Percentiles rank a stretch among this genome's conserved stretches.
Evolutionary conservation across 1,140 invertebrate genomes (phyloP).

Genomic region (Drosophila mauritiana): DNA sequence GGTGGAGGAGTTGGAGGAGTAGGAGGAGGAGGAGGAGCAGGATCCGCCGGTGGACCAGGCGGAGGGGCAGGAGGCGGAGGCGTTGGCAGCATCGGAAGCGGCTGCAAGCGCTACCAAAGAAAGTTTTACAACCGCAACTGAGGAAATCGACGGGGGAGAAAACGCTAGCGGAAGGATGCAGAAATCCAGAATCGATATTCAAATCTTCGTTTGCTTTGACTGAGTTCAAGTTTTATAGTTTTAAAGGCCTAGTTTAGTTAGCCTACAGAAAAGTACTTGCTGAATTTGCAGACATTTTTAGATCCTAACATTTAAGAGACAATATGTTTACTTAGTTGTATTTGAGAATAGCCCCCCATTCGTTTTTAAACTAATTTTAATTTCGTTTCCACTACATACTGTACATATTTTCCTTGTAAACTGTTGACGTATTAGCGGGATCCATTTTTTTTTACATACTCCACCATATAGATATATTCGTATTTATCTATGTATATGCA

Average conservation of each 20-base stretch:
- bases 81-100: constrained; percentile 70
- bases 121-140: constrained; percentile 83
- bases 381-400: constrained; percentile 26
- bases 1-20: constrained; percentile 31
- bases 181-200: constrained; percentile 22
- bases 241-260: constrained; percentile 37
- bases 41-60: constrained; percentile 27
- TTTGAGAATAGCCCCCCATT: constrained; percentile 2
- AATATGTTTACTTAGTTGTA: constrained; percentile 26
- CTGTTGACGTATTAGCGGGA: constrained; percentile 52
- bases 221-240: constrained; percentile 76
- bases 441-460: constrained; percentile 36
- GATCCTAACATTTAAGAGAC: constrained; percentile 22
- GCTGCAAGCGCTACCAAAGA: constrained; percentile 84
- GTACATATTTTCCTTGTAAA: constrained; percentile 63
- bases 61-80: constrained; percentile 43
- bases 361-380: constrained; percentile 21
- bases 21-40: constrained; percentile 35
- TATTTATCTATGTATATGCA: constrained; percentile 43
- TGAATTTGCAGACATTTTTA: constrained; percentile 36
- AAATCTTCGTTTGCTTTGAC: constrained; percentile 75
- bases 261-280: constrained; percentile 36
- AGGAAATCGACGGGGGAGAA: constrained; percentile 17
- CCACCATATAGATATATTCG: constrained; percentile 34
- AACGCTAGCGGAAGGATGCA: constrained; percentile 1